Evolutionary conservation across 92 coral and sea anemone genomes (phyloP), one percentile per base, ranked within the genome.

Genomic region (Metridium senile): DNA sequence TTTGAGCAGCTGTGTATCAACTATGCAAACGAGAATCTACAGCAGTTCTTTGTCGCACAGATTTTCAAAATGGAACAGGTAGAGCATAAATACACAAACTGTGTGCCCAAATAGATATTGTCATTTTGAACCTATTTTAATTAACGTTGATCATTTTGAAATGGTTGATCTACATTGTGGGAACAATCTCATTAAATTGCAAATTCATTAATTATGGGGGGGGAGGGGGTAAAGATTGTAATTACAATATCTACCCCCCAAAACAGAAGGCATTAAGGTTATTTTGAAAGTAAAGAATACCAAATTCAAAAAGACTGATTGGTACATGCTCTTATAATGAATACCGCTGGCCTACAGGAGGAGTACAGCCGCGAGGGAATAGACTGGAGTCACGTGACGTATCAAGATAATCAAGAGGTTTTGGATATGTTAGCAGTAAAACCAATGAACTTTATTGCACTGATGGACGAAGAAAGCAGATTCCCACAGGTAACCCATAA

Each of bases 391-490:
- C 89, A 87, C 62, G 88, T 94, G 33, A 89, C 90, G 18, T 94
- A 91, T 57, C 76, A 86, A 33, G 98, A 94, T 71, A 94, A 94
- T 68, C 97, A 94, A 66, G 98, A 91, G 51, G 97, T 94, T 26
- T 76, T 94, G 29, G 88, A 91, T 58, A 94, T 93, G 86, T 76
- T 94, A 67, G 97, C 97, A 9, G 59, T 72, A 61, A 88, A 82
- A 68, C 97, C 93, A 1, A 82, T 94, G 97, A 94, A 87, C 81
- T 89, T 93, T 30, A 86, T 94, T 49, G 93, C 98, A 17, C 90
- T 94, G 23, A 93, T 94, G 83, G 98, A 94, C 88, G 98, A 94
- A 71, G 98, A 94, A 67, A 94, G 98, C 70, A 84, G 97, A 81
- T 94, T 94, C 53, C 98, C 98, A 1, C 91, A 83, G 97, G 98